A percentile compares a stretch with the other conserved stretches of the same genome.
Evolutionary conservation across 2,113 vertebrate genomes (phyloP).

Genomic region (Petaurus breviceps): DNA sequence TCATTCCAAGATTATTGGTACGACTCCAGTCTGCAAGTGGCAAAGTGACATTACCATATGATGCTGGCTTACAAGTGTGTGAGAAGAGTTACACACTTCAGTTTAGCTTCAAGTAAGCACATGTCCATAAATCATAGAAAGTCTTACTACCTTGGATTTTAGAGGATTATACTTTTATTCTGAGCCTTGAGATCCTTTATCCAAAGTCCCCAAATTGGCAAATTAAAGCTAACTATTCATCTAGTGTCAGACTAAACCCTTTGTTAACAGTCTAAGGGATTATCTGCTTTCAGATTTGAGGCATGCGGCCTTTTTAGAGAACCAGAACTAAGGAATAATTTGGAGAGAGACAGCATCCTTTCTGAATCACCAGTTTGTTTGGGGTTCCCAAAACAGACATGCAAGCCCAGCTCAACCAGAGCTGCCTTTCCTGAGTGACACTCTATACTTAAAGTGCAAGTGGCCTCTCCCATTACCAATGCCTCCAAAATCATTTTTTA

Average conservation of each 20-base stretch:
- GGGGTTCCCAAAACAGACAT: background rate
- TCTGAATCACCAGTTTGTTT: background rate
- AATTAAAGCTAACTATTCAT: background rate
- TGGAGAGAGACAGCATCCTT: background rate
- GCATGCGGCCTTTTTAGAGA: background rate
- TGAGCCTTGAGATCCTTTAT: background rate
- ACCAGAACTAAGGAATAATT: background rate
- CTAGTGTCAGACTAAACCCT: background rate
- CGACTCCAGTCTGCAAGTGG: background rate
- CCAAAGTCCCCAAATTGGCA: background rate
- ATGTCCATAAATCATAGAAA: background rate
- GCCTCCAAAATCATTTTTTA: background rate
- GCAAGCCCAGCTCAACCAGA: background rate
- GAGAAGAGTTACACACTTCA: background rate
- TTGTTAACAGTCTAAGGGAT: background rate
- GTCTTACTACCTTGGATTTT: background rate
- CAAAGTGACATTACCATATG: background rate
- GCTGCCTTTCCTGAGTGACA: background rate
- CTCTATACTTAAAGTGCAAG: background rate
- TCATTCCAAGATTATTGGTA: background rate
- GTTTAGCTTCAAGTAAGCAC: background rate
- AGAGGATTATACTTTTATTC: background rate
- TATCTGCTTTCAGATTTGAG: background rate
- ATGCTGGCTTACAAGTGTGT: background rate
- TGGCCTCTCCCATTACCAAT: background rate